Evolutionary conservation across 2,888 invertebrate genomes (phyloP), one percentile per base, ranked within the genome.

Genomic region (Drosophila ezoana): DNA sequence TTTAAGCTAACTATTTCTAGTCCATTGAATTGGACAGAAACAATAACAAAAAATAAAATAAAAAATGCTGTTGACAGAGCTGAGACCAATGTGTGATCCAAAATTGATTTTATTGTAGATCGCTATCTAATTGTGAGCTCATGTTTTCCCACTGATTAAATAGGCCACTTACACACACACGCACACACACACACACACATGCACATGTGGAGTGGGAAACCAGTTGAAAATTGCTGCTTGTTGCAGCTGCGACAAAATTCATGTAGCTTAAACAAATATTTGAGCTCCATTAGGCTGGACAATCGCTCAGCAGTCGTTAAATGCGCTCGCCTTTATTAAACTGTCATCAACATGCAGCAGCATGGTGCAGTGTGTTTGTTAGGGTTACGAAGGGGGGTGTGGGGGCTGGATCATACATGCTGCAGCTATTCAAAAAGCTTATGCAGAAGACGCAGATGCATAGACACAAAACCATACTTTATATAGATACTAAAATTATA

Each of bases 81-180:
- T 48, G 41, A 14, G 51, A 38, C n/a, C 54, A 41, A 67, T 72
- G 63, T 70, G 65, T 66, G 77, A 78, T 76, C 61, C 40, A 63
- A 80, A 80, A 76, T 80, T 65, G 77, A 80, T 80, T 80, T 72
- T 20, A 68, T 65, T 72, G 65, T 68, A 60, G 77, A 79, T 79
- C 33, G 45, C 51, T 53, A 72, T 65, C 80, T 53, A 32, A 51
- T 59, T 66, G 71, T 61, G 63, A 66, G 76, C 79, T 63, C 72
- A 72, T 76, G 80, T 79, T 78, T 78, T 79, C 68, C 77, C 80
- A 79, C 80, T 78, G 72, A 79, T 60, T 65, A 72, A 77, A 79
- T 77, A 59, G 75, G 63, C 48, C 77, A 74, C 48, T 35, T 37
- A 52, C 52, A 48, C 23, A 53, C 35, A 53, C 44, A 49, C 44